These are phyloP conservation scores for Peribatodes rhomboidaria DNA, from an alignment of 2,888 invertebrate genomes.

Conservation along the genomic window DNA sequence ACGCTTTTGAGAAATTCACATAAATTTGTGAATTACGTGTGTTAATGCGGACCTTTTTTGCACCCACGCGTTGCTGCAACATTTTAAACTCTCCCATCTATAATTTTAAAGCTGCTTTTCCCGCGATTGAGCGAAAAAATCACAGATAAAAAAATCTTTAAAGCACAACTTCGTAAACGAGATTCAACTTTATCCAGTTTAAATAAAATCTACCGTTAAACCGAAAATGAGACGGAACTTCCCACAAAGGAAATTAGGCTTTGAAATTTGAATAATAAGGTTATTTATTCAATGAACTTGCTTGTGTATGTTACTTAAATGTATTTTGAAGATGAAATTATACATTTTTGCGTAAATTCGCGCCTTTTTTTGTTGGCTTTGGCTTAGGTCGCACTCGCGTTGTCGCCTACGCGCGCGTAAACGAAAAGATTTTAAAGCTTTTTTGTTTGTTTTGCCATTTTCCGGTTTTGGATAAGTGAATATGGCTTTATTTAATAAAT, in stretches of 20 bases:
- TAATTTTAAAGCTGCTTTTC: neutral
- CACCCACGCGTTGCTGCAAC: neutral
- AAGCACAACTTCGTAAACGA: conserved; percentile 15
- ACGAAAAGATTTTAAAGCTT: neutral
- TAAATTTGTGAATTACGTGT: conserved; percentile 32
- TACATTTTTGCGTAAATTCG: conserved; percentile 17
- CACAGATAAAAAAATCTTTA: conserved; percentile 4
- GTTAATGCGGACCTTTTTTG: conserved; percentile 25
- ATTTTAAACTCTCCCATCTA: neutral
- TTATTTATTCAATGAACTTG: conserved; percentile 29
- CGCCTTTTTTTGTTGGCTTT: conserved; percentile 17
- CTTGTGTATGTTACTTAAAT: conserved; percentile 10
- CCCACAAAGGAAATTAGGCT: conserved; percentile 25
- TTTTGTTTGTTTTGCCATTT: conserved; percentile 2
- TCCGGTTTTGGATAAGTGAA: conserved; percentile 1
- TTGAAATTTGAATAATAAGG: conserved; percentile 14
- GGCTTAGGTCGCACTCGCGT: conserved; percentile 6
- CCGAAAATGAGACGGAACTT: conserved; percentile 7
- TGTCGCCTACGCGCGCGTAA: conserved; percentile 27
- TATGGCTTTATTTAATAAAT: conserved; percentile 17
- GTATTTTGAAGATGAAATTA: conserved; percentile 27
- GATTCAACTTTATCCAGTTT: conserved; percentile 11
- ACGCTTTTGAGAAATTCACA: conserved; percentile 30
- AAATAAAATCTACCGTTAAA: conserved; percentile 2
- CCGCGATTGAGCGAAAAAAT: neutral